A percentile compares a stretch with the other conserved stretches of the same genome.
phyloP scores from a whole-genome alignment of 2,113 vertebrate species.

The Phyllostomus hastatus region DNA sequence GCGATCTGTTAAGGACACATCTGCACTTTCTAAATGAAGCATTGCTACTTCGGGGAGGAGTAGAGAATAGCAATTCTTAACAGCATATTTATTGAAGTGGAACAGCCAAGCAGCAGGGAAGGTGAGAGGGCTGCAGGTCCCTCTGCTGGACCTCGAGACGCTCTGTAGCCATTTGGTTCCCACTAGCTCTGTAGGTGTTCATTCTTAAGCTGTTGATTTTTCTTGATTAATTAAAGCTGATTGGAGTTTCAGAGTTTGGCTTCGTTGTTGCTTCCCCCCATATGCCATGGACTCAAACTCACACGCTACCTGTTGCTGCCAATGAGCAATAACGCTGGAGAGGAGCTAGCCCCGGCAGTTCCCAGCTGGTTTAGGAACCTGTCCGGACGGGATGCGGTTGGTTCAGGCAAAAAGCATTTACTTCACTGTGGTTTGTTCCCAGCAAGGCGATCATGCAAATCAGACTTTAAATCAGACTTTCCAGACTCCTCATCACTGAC shows the following conservation, averaged over 20 bases:
- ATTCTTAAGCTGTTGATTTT: slow-evolving; percentile 6
- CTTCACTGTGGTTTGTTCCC: neutral
- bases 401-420: neutral
- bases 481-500: neutral
- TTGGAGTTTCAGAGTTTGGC: neutral
- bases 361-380: neutral
- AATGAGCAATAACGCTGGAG: neutral
- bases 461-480: neutral
- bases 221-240: slow-evolving; percentile 54
- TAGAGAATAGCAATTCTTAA: neutral
- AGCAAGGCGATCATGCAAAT: neutral
- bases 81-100: slow-evolving; percentile 9
- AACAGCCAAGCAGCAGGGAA: neutral
- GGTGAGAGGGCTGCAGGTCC: neutral
- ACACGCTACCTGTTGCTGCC: neutral
- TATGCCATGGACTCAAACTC: neutral
- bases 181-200: neutral
- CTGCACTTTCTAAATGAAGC: slow-evolving; percentile 28
- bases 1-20: neutral
- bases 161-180: neutral
- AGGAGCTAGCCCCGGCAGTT: neutral
- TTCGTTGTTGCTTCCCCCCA: neutral
- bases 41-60: neutral
- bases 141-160: neutral
- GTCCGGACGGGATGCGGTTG: neutral